These are phyloP conservation scores for Taenioides sp. DNA, from an alignment of 2,797 vertebrate species.

Conservation along the genomic window DNA sequence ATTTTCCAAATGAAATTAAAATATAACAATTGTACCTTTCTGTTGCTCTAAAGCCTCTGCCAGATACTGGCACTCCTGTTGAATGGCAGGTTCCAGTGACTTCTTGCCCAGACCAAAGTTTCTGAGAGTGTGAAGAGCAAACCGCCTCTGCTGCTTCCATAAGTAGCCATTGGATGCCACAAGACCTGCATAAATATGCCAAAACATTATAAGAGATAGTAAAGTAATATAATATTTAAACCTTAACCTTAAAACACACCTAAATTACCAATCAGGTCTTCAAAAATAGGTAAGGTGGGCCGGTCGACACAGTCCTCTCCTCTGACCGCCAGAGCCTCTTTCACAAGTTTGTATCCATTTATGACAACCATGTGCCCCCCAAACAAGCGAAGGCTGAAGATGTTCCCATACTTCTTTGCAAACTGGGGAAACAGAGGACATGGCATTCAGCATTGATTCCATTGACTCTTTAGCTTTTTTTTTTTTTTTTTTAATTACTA, in stretches of 20 bases:
- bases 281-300: slow-evolving; percentile 43
- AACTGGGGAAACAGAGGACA: slow-evolving; percentile 34
- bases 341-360: slow-evolving; percentile 57
- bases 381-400: slow-evolving; percentile 64
- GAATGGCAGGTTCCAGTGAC: slow-evolving; percentile 61
- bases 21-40: slow-evolving; percentile 38
- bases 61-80: slow-evolving; percentile 63
- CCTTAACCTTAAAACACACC: slow-evolving; percentile 30
- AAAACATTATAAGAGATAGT: too few species aligned
- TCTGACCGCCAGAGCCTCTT: slow-evolving; percentile 56
- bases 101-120: slow-evolving; percentile 71
- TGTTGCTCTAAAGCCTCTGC: slow-evolving; percentile 49
- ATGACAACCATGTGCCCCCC: slow-evolving; percentile 59
- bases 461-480: too few species aligned
- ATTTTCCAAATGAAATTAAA: too few species aligned
- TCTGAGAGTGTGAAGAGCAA: slow-evolving; percentile 67
- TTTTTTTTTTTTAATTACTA: too few species aligned
- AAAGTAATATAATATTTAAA: too few species aligned
- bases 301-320: slow-evolving; percentile 60
- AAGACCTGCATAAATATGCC: slow-evolving; percentile 49
- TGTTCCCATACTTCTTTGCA: slow-evolving; percentile 65
- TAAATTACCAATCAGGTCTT: background rate
- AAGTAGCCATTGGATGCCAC: slow-evolving; percentile 44
- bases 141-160: slow-evolving; percentile 71
- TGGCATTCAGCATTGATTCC: background rate